Conservation (phyloP, 2,888 invertebrate species). For the Zonitis immaculata region DNA sequence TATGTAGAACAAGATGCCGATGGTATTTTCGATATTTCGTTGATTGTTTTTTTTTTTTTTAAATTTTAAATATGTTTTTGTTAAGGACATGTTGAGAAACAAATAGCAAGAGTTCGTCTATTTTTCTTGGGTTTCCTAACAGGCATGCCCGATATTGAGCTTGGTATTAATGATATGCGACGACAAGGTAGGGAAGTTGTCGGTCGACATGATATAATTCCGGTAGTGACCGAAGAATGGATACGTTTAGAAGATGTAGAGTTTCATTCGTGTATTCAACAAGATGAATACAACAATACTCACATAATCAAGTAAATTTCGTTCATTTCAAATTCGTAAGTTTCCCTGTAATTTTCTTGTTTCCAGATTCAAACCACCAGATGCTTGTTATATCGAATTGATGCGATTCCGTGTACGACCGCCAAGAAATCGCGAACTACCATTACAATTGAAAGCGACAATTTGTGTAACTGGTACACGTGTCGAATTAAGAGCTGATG, state of each 20-base stretch:
- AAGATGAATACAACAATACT: slow-evolving; percentile 80
- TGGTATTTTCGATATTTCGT: slow-evolving; percentile 49
- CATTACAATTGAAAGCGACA: slow-evolving; percentile 87
- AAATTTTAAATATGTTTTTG: slow-evolving; percentile 5
- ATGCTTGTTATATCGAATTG: slow-evolving; percentile 96
- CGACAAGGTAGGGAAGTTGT: slow-evolving; percentile 99
- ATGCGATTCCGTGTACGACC: slow-evolving; percentile 93
- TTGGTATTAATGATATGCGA: slow-evolving; percentile 95
- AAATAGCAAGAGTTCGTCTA: slow-evolving; percentile 90
- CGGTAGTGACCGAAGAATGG: slow-evolving; percentile 98
- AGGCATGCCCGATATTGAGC: slow-evolving; percentile 93
- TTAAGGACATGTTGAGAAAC: slow-evolving; percentile 65
- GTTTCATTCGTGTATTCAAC: slow-evolving; percentile 91
- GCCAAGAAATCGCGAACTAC: slow-evolving; percentile 93
- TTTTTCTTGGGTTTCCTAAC: slow-evolving; percentile 96
- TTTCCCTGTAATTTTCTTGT: too few relatives aligned
- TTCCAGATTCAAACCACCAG: slow-evolving; percentile 87
- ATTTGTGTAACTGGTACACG: slow-evolving; percentile 84
- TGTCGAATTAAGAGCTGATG: slow-evolving; percentile 92
- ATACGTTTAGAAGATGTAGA: slow-evolving; percentile 91
- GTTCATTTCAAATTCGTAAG: too few relatives aligned
- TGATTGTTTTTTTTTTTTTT: slow-evolving; percentile 4
- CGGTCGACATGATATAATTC: slow-evolving; percentile 97
- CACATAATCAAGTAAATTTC: slow-evolving; percentile 73
- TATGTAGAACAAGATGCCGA: slow-evolving; percentile 83